A percentile compares a stretch with the other conserved stretches of the same genome.
Conservation (phyloP, 2,797 vertebrate species). For the Lindbergichthys nudifrons region DNA sequence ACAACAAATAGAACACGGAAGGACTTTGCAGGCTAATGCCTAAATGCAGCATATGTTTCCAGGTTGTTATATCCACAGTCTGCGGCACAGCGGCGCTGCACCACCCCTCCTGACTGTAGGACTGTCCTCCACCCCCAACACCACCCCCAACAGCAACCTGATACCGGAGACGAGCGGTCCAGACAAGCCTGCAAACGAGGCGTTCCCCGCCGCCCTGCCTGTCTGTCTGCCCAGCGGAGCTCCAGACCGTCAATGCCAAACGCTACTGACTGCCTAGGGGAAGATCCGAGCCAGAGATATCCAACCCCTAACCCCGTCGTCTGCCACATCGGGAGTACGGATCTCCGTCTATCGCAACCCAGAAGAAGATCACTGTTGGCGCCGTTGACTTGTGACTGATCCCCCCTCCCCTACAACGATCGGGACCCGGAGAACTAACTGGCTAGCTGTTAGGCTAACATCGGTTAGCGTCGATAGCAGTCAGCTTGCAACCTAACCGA, state of each 20-base stretch:
- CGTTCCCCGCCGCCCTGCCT: constrained; percentile 79
- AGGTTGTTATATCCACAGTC: constrained; percentile 62
- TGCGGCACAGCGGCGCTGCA: constrained; percentile 76
- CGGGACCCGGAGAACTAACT: constrained; percentile 65
- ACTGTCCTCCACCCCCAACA: constrained; percentile 65
- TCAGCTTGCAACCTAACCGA: constrained; percentile 38
- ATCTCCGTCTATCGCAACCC: neutral
- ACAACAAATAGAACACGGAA: neutral
- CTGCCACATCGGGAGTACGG: constrained; percentile 33
- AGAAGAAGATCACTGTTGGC: constrained; percentile 10
- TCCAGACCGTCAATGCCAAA: constrained; percentile 54
- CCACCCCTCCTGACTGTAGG: constrained; percentile 30
- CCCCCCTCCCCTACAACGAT: neutral
- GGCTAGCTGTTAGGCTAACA: constrained; percentile 59
- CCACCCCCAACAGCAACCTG: constrained; percentile 76
- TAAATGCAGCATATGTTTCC: constrained; percentile 40
- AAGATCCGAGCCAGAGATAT: constrained; percentile 49
- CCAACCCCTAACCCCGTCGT: constrained; percentile 28
- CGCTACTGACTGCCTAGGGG: constrained; percentile 51
- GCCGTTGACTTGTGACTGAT: constrained; percentile 29
- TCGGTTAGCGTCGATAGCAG: constrained; percentile 54
- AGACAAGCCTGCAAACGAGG: constrained; percentile 81
- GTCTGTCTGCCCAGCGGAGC: constrained; percentile 61
- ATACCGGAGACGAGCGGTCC: constrained; percentile 80
- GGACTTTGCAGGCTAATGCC: neutral